Evolutionary conservation across 2,797 vertebrate species (phyloP).

Genomic region (Oceanodroma leucorhoa): DNA sequence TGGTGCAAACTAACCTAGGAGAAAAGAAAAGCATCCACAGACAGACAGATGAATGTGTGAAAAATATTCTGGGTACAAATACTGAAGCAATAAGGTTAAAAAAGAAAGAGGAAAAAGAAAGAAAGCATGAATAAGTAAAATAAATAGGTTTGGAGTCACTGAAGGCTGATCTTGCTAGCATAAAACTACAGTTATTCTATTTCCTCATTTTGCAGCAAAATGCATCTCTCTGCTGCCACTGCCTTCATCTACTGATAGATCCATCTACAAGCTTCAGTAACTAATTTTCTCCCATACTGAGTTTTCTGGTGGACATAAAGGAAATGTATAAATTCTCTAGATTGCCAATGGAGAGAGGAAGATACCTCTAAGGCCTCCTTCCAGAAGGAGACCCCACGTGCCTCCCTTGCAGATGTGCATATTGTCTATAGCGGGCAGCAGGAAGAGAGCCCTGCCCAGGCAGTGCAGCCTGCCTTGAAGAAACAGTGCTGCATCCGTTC

Average conservation of each 20-base stretch:
- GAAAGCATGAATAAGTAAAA: not conserved
- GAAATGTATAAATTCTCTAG: not conserved
- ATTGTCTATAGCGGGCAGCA: not conserved
- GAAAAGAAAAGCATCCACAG: not conserved
- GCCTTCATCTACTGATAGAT: not conserved
- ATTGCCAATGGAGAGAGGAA: not conserved
- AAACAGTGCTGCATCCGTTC: not conserved
- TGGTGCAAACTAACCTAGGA: not conserved
- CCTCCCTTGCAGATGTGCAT: not conserved
- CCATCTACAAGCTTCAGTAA: not conserved
- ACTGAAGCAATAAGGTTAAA: not conserved
- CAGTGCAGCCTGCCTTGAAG: not conserved
- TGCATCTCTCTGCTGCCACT: not conserved
- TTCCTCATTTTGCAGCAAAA: not conserved
- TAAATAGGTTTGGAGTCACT: not conserved
- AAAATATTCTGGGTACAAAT: not conserved
- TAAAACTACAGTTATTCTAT: not conserved
- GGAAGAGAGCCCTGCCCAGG: not conserved
- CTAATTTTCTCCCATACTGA: not conserved
- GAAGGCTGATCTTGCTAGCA: not conserved
- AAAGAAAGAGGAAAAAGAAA: not conserved
- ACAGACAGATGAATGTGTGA: not conserved
- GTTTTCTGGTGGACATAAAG: not conserved
- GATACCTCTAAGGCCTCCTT: not conserved
- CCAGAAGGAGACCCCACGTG: not conserved